Evolutionary conservation across 2,113 vertebrate genomes (phyloP).

Genomic region (Nothoprocta pentlandii): DNA sequence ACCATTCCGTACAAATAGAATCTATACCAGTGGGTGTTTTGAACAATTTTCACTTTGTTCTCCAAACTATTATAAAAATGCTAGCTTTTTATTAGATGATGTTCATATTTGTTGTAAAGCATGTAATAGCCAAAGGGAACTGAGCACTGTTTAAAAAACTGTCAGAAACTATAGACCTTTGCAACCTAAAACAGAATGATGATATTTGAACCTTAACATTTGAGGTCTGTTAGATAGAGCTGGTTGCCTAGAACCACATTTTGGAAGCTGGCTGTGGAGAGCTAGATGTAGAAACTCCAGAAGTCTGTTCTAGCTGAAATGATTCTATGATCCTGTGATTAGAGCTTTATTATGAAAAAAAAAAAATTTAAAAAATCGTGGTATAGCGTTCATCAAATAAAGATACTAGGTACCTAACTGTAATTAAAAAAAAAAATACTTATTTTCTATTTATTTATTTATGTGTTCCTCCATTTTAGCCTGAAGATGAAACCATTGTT

Average conservation of each 20-base stretch:
- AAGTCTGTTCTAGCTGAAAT: not conserved
- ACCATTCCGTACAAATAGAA: not conserved
- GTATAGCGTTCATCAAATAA: not conserved
- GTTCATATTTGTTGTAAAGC: not conserved
- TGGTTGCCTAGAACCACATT: not conserved
- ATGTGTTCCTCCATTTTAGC: conserved; percentile 76
- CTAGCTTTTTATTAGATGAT: not conserved
- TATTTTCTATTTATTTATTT: not conserved
- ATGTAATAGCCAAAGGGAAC: not conserved
- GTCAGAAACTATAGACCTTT: not conserved
- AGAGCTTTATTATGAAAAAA: not conserved
- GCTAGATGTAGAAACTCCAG: not conserved
- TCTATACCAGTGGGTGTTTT: not conserved
- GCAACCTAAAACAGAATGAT: not conserved
- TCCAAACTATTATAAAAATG: not conserved
- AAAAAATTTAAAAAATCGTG: not conserved
- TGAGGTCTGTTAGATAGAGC: not conserved
- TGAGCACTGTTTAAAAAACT: rapidly evolving
- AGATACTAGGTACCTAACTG: not conserved
- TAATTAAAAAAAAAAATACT: not conserved
- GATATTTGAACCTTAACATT: not conserved
- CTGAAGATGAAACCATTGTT: conserved; percentile 89
- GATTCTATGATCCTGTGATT: not conserved
- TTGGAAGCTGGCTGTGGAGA: not conserved
- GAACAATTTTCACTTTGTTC: not conserved